Base-by-base conservation (phyloP, 2,888 invertebrate genomes). In the Diarsia dahlii region DNA sequence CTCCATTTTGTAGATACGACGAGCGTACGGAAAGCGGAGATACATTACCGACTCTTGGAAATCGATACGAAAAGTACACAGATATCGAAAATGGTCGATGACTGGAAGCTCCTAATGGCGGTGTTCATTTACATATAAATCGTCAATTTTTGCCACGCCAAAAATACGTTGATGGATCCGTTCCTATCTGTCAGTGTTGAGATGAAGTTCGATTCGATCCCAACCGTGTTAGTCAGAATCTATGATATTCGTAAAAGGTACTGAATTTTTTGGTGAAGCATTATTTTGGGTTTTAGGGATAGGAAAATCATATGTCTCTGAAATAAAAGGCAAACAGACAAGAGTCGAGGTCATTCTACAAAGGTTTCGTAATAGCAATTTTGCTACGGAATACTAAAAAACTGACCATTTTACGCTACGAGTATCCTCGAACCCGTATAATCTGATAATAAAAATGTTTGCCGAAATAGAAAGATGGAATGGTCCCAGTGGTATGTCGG, bases 121-220 rank as follows among this genome's bases (percentile, higher is more conserved):
- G 82, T 54, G 67, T 73, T 84, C 82, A 90, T 90, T 90, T 88
- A 82, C 88, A 90, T 90, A 86, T 78, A 89, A 88, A 90, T 88
- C 86, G 85, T 28, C 74, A 87, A 78, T 82, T 84, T 80, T 74
- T 74, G 70, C 69, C 70, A 74, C 74, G 62, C 20, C 71, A 82
- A 84, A 66, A 84, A 84, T 83, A 83, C 78, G 82, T 80, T 82
- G 84, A 87, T 82, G 76, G 83, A 83, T 88, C 48, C 71, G 74
- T 80, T 75, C 70, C n/a, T 64, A 70, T 73, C 76, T 75, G 65
- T 78, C 65, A 74, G 58, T 68, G 65, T 73, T 68, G 13, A 76
- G 60, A 58, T 72, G 54, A 69, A 52, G 54, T 76, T 60, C 8
- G 28, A n/a, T 67, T 62, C 62, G n/a, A 18, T 5, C 28, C 20